Base-by-base conservation (phyloP, 1,140 invertebrate genomes). In the Calephelis virginiensis region DNA sequence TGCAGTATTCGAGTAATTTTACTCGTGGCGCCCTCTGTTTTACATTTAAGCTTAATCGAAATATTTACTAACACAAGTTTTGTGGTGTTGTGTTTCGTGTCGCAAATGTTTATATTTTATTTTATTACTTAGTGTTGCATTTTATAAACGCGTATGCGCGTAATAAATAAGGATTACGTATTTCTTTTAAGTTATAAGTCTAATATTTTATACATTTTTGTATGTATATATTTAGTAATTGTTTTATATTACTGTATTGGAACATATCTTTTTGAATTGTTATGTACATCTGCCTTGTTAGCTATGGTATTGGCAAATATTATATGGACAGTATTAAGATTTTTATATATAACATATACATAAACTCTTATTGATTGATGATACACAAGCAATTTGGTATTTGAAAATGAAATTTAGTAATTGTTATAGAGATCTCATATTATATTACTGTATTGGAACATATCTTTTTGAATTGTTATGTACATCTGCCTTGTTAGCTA, bases 371-470 rank as follows among this genome's bases (percentile, higher is more conserved):
- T 28, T 28, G 28, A 28, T 28, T 28, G 28, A 28, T 28, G 28
- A 28, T 28, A 28, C 28, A 28, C 28, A 28, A 28, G 28, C 28
- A 28, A 28, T 28, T 28, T 28, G 28, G 28, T 28, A 28, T 28
- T 28, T 28, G 28, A 28, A 28, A n/a, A 28, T n/a, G n/a, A n/a
- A n/a, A n/a, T 56, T 12, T 56, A 37, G 28, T 56, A 56, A 56
- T 56, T 56, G 53, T 56, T 56, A 56, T 56, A 56, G 53, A 53
- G 50, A 56, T 56, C 53, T 56, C 53, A 56, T 56, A 28, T 28
- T 28, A 56, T 56, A 28, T 56, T 17, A 14, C 12, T 56, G 53
- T 56, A 56, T 56, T 56, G 17, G 2, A 56, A 56, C 28, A 56
- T 56, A 56, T 56, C 53, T 56, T 43, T 6, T 43, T 43, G 8